Evolutionary conservation across 2,797 vertebrate genomes (phyloP).

Genomic region (Micrastur ruficollis): DNA sequence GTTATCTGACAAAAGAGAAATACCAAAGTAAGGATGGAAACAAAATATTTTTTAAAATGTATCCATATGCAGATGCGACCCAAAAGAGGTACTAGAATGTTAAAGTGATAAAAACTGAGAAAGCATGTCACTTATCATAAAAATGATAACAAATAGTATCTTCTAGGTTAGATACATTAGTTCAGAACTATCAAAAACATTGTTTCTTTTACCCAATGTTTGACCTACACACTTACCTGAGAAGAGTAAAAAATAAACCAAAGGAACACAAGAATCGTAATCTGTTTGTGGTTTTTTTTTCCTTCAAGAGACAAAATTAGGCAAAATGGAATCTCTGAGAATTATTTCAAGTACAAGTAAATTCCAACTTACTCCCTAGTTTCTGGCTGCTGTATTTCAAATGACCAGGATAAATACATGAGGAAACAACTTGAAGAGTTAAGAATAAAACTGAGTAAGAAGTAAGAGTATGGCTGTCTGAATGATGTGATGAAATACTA

Average conservation of each 20-base stretch:
- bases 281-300: not conserved
- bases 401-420: not conserved
- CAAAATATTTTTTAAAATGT: not conserved
- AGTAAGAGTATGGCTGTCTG: not conserved
- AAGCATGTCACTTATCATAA: not conserved
- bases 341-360: not conserved
- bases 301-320: not conserved
- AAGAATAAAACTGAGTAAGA: not conserved
- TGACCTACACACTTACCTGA: not conserved
- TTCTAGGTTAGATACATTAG: not conserved
- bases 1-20: not conserved
- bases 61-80: not conserved
- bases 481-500: not conserved
- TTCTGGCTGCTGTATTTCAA: not conserved
- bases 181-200: not conserved
- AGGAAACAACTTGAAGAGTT: not conserved
- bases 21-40: not conserved
- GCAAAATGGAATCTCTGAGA: not conserved
- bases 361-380: not conserved
- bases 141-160: not conserved
- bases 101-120: not conserved
- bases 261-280: not conserved
- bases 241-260: not conserved
- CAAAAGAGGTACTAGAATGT: not conserved
- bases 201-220: not conserved